These are phyloP conservation scores for Halocynthia roretzi DNA, from an alignment of 23 tunicate species.

Conservation along the genomic window DNA sequence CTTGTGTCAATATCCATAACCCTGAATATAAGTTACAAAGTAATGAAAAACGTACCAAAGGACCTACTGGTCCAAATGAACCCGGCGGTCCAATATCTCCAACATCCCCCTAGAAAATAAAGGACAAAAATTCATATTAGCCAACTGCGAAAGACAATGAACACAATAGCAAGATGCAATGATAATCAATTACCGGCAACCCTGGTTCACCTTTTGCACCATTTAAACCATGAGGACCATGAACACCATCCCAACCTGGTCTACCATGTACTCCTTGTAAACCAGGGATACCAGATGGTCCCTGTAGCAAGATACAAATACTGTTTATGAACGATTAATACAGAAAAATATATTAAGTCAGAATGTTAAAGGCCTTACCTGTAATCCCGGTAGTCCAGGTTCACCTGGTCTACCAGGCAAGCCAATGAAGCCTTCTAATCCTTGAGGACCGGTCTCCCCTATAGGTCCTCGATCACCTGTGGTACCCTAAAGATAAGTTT, in stretches of 20 bases:
- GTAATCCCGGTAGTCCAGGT: not conserved
- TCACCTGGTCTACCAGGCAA: not conserved
- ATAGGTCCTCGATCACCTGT: slow-evolving; percentile 25
- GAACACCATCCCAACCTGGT: slow-evolving; percentile 19
- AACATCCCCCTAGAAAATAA: too few species aligned
- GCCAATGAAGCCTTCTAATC: not conserved
- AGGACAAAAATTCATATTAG: too few species aligned
- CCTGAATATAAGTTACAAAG: too few species aligned
- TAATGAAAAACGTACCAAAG: too few species aligned
- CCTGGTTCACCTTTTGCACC: slow-evolving; percentile 1
- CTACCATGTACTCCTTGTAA: slow-evolving; percentile 6
- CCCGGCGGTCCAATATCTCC: too few species aligned
- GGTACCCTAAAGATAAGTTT: not conserved
- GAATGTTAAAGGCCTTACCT: not conserved
- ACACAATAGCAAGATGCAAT: too few species aligned
- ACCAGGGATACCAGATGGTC: slow-evolving; percentile 11
- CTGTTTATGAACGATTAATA: not conserved
- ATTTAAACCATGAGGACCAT: slow-evolving; percentile 13
- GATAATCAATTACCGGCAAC: too few species aligned
- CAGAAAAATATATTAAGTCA: not conserved
- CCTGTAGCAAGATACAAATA: slow-evolving; percentile 1
- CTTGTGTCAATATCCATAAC: too few species aligned
- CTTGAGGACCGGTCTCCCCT: slow-evolving; percentile 2
- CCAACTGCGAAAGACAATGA: too few species aligned
- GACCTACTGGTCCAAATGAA: too few species aligned